Evolutionary conservation across 2,888 invertebrate species (phyloP).

Genomic region (Pinctada fucata): DNA sequence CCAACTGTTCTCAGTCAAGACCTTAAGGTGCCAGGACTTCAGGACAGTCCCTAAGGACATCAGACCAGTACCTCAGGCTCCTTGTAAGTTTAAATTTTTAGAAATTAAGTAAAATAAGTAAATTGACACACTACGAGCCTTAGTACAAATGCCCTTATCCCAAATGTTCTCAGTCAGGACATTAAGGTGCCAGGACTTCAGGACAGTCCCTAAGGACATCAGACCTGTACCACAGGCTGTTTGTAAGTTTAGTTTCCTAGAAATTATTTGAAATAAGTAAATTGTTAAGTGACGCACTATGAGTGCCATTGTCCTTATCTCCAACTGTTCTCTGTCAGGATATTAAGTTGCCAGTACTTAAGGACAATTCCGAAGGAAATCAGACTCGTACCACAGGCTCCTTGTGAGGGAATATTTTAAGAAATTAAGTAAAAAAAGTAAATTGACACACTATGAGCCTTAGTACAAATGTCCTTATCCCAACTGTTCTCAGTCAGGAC

Average conservation of each 20-base stretch:
- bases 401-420: slow-evolving; percentile 43
- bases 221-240: slow-evolving; percentile 53
- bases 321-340: slow-evolving; percentile 53
- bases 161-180: slow-evolving; percentile 50
- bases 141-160: slow-evolving; percentile 42
- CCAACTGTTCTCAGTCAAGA: slow-evolving; percentile 53
- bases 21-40: slow-evolving; percentile 51
- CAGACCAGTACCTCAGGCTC: slow-evolving; percentile 53
- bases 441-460: slow-evolving; percentile 44
- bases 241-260: slow-evolving; percentile 43
- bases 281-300: slow-evolving; percentile 34
- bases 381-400: slow-evolving; percentile 52
- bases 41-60: slow-evolving; percentile 48
- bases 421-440: too few species aligned
- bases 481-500: slow-evolving; percentile 53
- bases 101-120: background rate
- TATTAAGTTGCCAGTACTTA: slow-evolving; percentile 51
- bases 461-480: slow-evolving; percentile 62
- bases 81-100: slow-evolving; percentile 45
- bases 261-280: too few species aligned
- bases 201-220: slow-evolving; percentile 48
- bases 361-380: slow-evolving; percentile 47
- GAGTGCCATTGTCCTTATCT: slow-evolving; percentile 63
- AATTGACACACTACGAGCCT: too few species aligned
- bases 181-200: slow-evolving; percentile 45